Percentiles rank a stretch among this genome's conserved stretches.
These are phyloP conservation scores for Lysandra coridon DNA, from an alignment of 2,888 invertebrate species.

Conservation along the genomic window DNA sequence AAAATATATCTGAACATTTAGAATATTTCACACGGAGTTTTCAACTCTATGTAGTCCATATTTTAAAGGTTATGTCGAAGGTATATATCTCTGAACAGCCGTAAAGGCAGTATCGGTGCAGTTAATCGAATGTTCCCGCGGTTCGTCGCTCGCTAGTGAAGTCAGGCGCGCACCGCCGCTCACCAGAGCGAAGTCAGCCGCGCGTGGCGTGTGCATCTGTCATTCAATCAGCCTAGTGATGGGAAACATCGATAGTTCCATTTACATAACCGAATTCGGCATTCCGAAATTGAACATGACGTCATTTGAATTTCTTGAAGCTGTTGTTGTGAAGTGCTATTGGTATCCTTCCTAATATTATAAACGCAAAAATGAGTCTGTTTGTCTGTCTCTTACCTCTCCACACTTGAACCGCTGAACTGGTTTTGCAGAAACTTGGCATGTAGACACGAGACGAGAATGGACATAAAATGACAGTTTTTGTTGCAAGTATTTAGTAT, in stretches of 20 bases:
- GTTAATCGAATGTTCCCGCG: constrained; percentile 8
- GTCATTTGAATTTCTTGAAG: background rate
- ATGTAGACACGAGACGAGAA: no score
- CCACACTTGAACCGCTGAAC: no score
- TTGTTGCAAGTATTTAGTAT: no score
- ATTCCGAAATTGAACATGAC: background rate
- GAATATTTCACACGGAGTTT: no score
- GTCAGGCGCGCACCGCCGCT: constrained; percentile 3
- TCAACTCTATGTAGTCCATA: background rate
- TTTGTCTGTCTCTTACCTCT: no score
- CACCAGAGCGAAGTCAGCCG: constrained; percentile 15
- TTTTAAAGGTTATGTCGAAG: background rate
- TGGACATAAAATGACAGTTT: no score
- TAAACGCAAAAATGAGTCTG: no score
- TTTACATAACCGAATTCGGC: background rate
- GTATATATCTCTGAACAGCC: background rate
- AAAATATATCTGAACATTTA: no score
- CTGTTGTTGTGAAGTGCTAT: background rate
- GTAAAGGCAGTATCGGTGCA: background rate
- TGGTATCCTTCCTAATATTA: background rate
- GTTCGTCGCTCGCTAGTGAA: constrained; percentile 11
- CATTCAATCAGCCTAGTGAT: constrained; percentile 15
- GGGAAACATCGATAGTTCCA: background rate
- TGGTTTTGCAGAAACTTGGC: no score
- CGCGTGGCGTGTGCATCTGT: constrained; percentile 15